These are phyloP conservation scores for Anniella stebbinsi DNA, from an alignment of 2,797 vertebrate species.

Conservation along the genomic window DNA sequence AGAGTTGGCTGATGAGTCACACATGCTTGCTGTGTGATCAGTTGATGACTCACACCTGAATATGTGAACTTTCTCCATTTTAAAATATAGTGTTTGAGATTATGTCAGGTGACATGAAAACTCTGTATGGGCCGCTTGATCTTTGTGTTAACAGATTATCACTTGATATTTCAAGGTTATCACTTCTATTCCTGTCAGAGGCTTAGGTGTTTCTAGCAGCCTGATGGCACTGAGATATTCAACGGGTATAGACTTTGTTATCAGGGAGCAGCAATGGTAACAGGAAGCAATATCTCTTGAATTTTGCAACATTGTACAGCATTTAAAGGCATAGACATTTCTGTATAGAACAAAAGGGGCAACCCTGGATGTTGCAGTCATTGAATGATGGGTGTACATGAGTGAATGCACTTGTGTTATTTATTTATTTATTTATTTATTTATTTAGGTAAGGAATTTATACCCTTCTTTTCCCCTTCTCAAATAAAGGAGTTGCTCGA, in stretches of 20 bases:
- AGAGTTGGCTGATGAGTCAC: neutral
- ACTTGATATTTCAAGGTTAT: neutral
- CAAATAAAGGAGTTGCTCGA: neutral
- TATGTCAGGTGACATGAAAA: neutral
- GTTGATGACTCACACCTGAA: neutral
- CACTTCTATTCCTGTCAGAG: neutral
- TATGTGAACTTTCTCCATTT: constrained; percentile 5
- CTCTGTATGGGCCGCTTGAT: neutral
- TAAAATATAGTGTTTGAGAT: neutral
- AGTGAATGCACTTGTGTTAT: neutral
- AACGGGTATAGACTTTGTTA: neutral
- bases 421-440: too few species aligned
- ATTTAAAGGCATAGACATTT: neutral
- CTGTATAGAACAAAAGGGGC: neutral
- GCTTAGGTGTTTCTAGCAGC: neutral
- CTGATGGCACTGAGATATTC: neutral
- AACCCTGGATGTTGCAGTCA: neutral
- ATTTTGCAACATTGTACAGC: neutral
- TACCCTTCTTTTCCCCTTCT: neutral
- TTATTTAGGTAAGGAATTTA: neutral
- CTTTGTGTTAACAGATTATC: neutral
- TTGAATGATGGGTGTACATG: neutral
- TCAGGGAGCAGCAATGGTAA: neutral
- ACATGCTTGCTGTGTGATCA: neutral
- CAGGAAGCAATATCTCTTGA: neutral